phyloP scores from a whole-genome alignment of 2,113 vertebrate genomes.

The Nettapus auritus region DNA sequence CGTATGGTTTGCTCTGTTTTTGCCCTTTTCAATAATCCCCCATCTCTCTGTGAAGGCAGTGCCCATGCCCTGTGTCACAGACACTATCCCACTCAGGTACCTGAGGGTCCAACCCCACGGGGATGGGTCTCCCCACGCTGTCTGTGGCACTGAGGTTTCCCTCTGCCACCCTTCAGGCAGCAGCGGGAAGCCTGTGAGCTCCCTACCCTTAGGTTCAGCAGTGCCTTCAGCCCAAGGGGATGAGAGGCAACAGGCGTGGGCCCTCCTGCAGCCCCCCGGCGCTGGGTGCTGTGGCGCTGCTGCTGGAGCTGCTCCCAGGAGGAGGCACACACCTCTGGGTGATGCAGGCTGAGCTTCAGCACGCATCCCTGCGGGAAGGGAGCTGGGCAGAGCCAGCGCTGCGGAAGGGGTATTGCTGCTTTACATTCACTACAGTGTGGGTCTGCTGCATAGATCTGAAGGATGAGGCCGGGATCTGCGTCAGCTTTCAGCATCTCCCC shows the following conservation, averaged over 20 bases:
- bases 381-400: too few relatives aligned
- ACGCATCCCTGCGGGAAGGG: neutral
- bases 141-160: too few relatives aligned
- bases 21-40: neutral
- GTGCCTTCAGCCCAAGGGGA: neutral
- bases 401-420: accelerated
- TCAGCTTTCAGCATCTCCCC: neutral
- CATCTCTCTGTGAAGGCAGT: neutral
- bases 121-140: neutral
- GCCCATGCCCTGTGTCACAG: neutral
- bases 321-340: too few relatives aligned
- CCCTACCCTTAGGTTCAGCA: neutral
- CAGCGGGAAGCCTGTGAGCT: neutral
- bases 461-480: neutral
- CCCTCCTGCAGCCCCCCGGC: neutral
- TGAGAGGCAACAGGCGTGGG: neutral
- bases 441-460: neutral
- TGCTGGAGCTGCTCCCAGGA: too few relatives aligned
- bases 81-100: too few relatives aligned
- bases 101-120: too few relatives aligned
- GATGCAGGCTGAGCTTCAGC: neutral
- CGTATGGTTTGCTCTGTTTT: accelerated
- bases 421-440: neutral
- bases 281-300: neutral
- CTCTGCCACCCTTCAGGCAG: too few relatives aligned